Base-by-base conservation (phyloP, 1,140 invertebrate genomes). In the Psilanteris sp. region DNA sequence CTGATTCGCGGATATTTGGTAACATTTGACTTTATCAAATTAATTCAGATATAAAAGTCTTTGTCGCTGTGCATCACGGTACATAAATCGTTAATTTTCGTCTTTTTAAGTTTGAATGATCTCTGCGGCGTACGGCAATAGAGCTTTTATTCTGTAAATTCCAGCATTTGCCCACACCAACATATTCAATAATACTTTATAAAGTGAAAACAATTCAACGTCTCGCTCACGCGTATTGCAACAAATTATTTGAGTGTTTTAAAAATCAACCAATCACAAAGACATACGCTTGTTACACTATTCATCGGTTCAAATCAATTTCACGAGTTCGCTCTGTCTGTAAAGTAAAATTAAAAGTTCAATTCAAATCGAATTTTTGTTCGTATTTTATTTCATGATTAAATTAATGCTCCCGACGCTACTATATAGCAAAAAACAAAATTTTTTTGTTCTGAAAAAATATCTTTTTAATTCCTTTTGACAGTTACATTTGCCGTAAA, bases 21-120 rank as follows among this genome's bases (percentile, higher is more conserved):
- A 71, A 71, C 67, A 54, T 55, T 62, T 31, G 41, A 62, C 57
- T 62, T 55, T 55, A 62, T 62, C 67, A 55, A 71, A 55, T 55
- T 62, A 62, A 71, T 71, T 48, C 41, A 34, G 46, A 61, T 20
- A 52, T 70, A 68, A 71, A 71, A 62, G 39, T 72, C 57, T 39
- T 64, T 62, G 37, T 72, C 36, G 26, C 26, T 39, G 10, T 27
- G n/a, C n/a, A n/a, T n/a, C n/a, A n/a, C 18, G 18, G 2, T 20
- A 20, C 5, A 50, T 43, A 43, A 61, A 61, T 43, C 44, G 54
- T 41, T 52, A 55, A 62, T 71, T 61, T 43, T 34, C 39, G 39
- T 64, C 68, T 62, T 62, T 62, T 57, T 48, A 36, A 29, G 24
- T 50, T 32, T 26, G 10, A 50, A 32, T 43, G 43, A 27, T 44